A percentile compares a stretch with the other conserved stretches of the same genome.
phyloP scores from a whole-genome alignment of 2,888 invertebrate genomes.

The Drosophila paranaensis region DNA sequence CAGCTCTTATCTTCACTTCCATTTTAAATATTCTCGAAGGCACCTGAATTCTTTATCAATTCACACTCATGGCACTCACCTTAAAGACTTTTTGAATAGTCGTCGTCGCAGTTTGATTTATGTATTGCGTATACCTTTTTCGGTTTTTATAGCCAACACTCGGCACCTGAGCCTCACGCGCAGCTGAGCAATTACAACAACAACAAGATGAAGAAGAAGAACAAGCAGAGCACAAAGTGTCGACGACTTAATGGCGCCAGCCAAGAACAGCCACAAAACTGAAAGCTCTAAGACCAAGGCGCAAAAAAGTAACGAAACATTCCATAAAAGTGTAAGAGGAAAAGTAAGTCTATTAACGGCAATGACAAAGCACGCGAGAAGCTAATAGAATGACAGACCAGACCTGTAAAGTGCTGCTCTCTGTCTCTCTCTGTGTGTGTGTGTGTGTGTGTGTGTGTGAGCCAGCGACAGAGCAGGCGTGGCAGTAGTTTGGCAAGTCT shows the following conservation, averaged over 20 bases:
- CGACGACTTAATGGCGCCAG: conserved; percentile 56
- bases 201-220: too few species aligned
- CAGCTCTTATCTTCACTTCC: too few species aligned
- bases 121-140: conserved; percentile 61
- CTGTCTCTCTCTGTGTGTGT: not conserved
- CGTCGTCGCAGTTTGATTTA: conserved; percentile 48
- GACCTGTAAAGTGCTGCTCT: conserved; percentile 53
- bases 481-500: conserved; percentile 75
- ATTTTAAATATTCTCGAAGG: not conserved
- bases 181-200: conserved; percentile 67
- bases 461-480: conserved; percentile 2
- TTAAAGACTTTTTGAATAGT: conserved; percentile 28
- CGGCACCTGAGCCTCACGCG: conserved; percentile 61
- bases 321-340: conserved; percentile 35
- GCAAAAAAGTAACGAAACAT: conserved; percentile 20
- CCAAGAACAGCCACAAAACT: conserved; percentile 24
- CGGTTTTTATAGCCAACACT: conserved; percentile 55
- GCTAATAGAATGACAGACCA: conserved; percentile 76
- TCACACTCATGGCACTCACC: not conserved
- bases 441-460: not conserved
- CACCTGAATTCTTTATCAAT: not conserved
- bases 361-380: conserved; percentile 81
- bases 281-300: conserved; percentile 23
- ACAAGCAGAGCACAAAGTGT: not conserved
- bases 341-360: conserved; percentile 80